phyloP scores from a whole-genome alignment of 2,888 invertebrate genomes.

The Eueremaeus valkanovi region DNA sequence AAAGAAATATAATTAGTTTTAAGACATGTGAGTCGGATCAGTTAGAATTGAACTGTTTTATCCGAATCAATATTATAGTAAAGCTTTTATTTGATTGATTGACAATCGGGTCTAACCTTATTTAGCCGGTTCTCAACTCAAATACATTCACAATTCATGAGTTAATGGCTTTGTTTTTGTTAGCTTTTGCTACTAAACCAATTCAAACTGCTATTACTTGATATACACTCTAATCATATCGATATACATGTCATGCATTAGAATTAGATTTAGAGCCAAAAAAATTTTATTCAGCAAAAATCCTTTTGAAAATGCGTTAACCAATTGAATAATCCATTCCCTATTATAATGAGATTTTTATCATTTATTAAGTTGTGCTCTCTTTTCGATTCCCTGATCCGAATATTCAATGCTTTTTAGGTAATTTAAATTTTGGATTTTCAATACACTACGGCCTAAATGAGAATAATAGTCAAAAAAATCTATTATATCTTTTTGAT shows the following conservation, averaged over 20 bases:
- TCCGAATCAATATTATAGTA: slow-evolving; percentile 28
- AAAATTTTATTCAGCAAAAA: not conserved
- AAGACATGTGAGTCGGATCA: not conserved
- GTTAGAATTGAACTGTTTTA: not conserved
- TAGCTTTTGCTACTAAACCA: not conserved
- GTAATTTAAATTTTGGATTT: too few relatives aligned
- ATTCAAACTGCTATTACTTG: not conserved
- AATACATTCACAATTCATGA: slow-evolving; percentile 22
- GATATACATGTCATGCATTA: slow-evolving; percentile 18
- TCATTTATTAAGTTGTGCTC: slow-evolving; percentile 8
- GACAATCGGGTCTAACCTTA: slow-evolving; percentile 25
- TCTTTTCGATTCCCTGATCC: not conserved
- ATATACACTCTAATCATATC: not conserved
- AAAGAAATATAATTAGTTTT: not conserved
- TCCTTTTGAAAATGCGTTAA: slow-evolving; percentile 23
- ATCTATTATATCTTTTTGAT: too few relatives aligned
- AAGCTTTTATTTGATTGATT: slow-evolving; percentile 30
- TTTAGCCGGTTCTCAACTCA: not conserved
- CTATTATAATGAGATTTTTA: slow-evolving; percentile 24
- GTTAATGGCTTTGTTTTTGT: slow-evolving; percentile 24
- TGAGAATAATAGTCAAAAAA: too few relatives aligned
- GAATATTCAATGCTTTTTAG: slow-evolving; percentile 6
- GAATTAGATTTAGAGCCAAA: not conserved
- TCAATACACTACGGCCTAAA: too few relatives aligned
- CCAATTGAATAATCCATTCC: slow-evolving; percentile 21